These are phyloP conservation scores for Piprites chloris DNA, from an alignment of 2,113 vertebrate species.

Conservation along the genomic window DNA sequence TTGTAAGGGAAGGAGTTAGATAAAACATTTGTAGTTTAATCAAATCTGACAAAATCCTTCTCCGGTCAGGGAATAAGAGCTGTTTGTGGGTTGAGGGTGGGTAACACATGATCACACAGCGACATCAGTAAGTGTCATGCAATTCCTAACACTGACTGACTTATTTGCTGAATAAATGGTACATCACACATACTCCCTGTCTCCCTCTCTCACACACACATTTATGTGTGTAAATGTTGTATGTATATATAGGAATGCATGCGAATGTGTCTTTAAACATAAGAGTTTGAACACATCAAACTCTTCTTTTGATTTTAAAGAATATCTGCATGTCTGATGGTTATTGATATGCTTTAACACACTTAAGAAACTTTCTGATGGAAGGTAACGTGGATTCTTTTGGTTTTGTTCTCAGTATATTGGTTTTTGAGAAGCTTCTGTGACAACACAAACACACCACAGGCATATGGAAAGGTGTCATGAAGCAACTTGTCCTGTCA, in stretches of 20 bases:
- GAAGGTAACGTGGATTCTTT: background rate
- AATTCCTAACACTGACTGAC: background rate
- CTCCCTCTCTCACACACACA: background rate
- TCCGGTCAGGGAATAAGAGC: background rate
- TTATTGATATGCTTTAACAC: background rate
- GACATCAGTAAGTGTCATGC: background rate
- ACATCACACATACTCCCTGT: background rate
- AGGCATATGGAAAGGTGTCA: background rate
- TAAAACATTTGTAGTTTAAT: background rate
- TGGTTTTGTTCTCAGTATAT: background rate
- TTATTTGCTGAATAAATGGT: background rate
- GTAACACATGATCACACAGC: background rate
- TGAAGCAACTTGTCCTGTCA: background rate
- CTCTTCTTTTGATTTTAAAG: background rate
- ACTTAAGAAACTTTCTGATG: background rate
- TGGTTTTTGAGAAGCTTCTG: background rate
- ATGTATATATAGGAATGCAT: background rate
- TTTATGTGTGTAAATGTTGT: background rate
- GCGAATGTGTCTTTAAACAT: background rate
- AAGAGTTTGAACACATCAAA: background rate
- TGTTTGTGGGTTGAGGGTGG: background rate
- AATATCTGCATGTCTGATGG: background rate
- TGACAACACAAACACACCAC: rapidly evolving
- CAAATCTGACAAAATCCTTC: background rate
- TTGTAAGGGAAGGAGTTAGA: background rate